Evolutionary conservation across 2,888 invertebrate species (phyloP), one percentile per base, ranked within the genome.

Genomic region (Elegia similella): DNA sequence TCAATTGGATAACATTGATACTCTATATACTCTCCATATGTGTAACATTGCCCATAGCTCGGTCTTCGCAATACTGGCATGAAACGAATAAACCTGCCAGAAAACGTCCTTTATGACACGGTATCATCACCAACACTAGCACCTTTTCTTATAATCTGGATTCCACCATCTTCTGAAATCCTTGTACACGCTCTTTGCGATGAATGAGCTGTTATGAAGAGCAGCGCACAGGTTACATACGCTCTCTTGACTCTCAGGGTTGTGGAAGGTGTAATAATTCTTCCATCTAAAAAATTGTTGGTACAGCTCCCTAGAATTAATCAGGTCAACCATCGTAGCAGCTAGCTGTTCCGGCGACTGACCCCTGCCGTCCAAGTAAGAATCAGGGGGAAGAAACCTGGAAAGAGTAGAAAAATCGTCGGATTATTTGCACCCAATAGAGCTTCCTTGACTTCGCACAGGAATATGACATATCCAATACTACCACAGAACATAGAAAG

Each of bases 341-440:
- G 88, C 89, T 15, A 88, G 58, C 0, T 77, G 59, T 1, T 58
- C 46, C 0, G 76, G 70, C 0, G 61, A 65, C 2, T 68, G 62
- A 5, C 64, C 67, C 0, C 66, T 65, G 0, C 78, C 84, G 58
- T 89, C 76, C 10, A 90, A 60, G 58, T 88, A 90, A 0, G 88
- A 85, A 0, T 78, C 79, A 0, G 86, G 88, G 1, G 90, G 88
- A 6, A 90, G 79, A 61, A 88, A 90, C 60, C 89, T 90, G 81
- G 1, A 75, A 71, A 34, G 12, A 29, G 56, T 55, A 8, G n/a
- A n/a, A n/a, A n/a, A n/a, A n/a, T n/a, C n/a, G n/a, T n/a, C n/a
- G n/a, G n/a, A n/a, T n/a, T n/a, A n/a, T n/a, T n/a, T n/a, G n/a
- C n/a, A n/a, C n/a, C n/a, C n/a, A n/a, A n/a, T n/a, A n/a, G n/a